These are phyloP conservation scores for Trissonchulus sp. DNA, from an alignment of 2,888 invertebrate species.

Conservation along the genomic window DNA sequence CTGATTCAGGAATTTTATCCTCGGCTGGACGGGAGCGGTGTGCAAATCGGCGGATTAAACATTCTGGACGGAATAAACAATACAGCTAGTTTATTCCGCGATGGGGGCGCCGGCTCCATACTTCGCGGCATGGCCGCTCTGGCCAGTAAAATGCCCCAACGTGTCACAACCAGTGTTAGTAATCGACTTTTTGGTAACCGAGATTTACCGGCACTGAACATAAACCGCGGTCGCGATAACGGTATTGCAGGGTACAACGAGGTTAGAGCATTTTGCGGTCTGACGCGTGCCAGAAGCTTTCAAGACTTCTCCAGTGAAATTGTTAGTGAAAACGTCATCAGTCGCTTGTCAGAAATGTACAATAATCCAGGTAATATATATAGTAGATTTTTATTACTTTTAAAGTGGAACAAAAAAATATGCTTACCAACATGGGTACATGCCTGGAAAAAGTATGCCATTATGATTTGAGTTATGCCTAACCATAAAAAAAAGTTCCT, in stretches of 20 bases:
- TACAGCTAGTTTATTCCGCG: conserved; percentile 80
- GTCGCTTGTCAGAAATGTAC: too few relatives aligned
- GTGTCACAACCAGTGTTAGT: conserved; percentile 79
- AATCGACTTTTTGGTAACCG: conserved; percentile 68
- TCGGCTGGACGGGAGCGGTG: conserved; percentile 70
- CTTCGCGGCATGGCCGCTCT: conserved; percentile 79
- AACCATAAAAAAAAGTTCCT: too few relatives aligned
- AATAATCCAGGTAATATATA: too few relatives aligned
- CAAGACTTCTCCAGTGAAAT: too few relatives aligned
- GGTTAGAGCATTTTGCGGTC: conserved; percentile 78
- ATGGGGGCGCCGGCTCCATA: conserved; percentile 92
- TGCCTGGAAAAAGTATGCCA: too few relatives aligned
- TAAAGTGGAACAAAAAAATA: too few relatives aligned
- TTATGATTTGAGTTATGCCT: too few relatives aligned
- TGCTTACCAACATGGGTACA: too few relatives aligned
- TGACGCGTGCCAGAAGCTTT: conserved; percentile 69
- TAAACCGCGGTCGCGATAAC: conserved; percentile 66
- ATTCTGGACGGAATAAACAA: conserved; percentile 92
- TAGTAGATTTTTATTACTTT: too few relatives aligned
- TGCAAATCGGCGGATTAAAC: conserved; percentile 68
- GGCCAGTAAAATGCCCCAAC: conserved; percentile 67
- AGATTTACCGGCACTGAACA: conserved; percentile 87
- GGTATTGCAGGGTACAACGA: conserved; percentile 77
- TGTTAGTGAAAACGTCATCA: too few relatives aligned
- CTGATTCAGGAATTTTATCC: conserved; percentile 73